Base-by-base conservation (phyloP, 1,140 invertebrate species). In the Trachymyrmex cornetzi region DNA sequence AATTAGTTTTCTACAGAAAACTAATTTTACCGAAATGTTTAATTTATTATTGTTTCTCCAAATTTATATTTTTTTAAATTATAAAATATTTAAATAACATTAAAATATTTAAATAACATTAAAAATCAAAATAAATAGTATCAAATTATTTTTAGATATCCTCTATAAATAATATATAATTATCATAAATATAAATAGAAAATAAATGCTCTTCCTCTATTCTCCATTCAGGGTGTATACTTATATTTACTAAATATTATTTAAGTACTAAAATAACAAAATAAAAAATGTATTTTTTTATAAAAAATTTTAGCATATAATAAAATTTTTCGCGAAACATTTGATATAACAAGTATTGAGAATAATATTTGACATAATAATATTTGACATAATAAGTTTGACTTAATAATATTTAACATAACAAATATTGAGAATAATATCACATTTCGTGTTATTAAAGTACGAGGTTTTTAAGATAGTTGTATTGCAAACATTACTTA, bases 21-120 rank as follows among this genome's bases (percentile, higher is more conserved):
- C 0, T 2, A 1, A 11, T 67, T 67, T 14, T 2, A 3, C 11
- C 2, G 4, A 67, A 63, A 27, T 63, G 44, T 38, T 66, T 67
- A 12, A 67, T 38, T 67, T 63, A 4, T 27, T 12, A 63, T 67
- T 67, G 22, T 38, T 22, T 67, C 0, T 3, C 19, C 0, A 66
- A 38, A 67, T 66, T 34, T 61, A 61, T 27, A 61, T 66, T 66
- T 34, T 38, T 12, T 5, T n/a, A 38, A 12, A 66, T 66, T 67
- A 38, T 27, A 24, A 48, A 9, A 19, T 48, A 27, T 44, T 71
- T 71, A 48, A 3, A 71, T 16, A 22, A n/a, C n/a, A n/a, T n/a
- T 27, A 24, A 48, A 9, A 19, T 48, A 27, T 44, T 71, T 71
- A 48, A 3, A 22, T 67, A 24, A 16, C 19, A 48, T 44, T 71